Evolutionary conservation across 2,888 invertebrate genomes (phyloP).

Genomic region (Drosophila percnosoma): DNA sequence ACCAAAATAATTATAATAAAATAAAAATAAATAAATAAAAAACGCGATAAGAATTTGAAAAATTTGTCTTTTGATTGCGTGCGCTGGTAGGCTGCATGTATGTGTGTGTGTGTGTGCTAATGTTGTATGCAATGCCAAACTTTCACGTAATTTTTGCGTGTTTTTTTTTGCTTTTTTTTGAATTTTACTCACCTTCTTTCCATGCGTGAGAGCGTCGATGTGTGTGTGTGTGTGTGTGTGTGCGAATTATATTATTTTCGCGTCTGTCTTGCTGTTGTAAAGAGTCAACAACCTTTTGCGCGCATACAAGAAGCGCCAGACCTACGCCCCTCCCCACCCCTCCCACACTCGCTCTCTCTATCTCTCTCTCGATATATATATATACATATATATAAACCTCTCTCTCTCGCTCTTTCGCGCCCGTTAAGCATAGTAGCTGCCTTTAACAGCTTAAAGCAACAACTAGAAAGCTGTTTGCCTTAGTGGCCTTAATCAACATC

Average conservation of each 20-base stretch:
- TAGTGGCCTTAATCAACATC: slow-evolving; percentile 68
- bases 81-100: slow-evolving; percentile 16
- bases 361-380: neutral
- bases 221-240: slow-evolving; percentile 38
- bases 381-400: neutral
- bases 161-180: slow-evolving; percentile 29
- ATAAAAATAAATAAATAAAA: slow-evolving; percentile 30
- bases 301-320: slow-evolving; percentile 72
- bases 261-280: slow-evolving; percentile 75
- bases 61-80: slow-evolving; percentile 73
- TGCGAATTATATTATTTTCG: slow-evolving; percentile 71
- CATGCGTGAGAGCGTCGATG: slow-evolving; percentile 36
- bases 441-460: slow-evolving; percentile 42
- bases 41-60: slow-evolving; percentile 82
- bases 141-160: slow-evolving; percentile 77
- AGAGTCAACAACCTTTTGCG: slow-evolving; percentile 74
- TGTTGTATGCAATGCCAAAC: slow-evolving; percentile 76
- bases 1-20: slow-evolving; percentile 21
- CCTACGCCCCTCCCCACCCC: slow-evolving; percentile 9
- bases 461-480: slow-evolving; percentile 58
- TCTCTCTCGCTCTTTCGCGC: slow-evolving; percentile 6
- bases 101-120: neutral
- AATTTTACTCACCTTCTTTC: slow-evolving; percentile 43
- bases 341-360: neutral
- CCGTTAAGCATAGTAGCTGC: slow-evolving; percentile 43